Evolutionary conservation across 2,797 vertebrate species (phyloP), one percentile per base, ranked within the genome.

Genomic region (Acropternis orthonyx): DNA sequence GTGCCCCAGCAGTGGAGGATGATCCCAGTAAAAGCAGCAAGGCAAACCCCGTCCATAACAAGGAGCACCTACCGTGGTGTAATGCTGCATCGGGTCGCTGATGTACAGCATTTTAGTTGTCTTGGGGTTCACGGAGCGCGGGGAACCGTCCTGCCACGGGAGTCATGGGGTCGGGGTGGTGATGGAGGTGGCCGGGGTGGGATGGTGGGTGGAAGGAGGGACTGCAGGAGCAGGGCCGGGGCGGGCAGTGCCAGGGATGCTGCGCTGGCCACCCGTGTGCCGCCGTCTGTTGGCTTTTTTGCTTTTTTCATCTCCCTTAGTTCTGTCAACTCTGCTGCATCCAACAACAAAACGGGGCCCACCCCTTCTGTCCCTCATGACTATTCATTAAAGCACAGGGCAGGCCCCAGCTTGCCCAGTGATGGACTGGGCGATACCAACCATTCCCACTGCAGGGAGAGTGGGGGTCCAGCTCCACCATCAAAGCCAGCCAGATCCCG

Each of bases 351-450:
- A 98, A 97, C 97, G 85, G 61, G 78, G 97, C 98, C 98, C 98
- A 97, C 98, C 98, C 98, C 97, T 94, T 95, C 96, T 95, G 96
- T 98, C 97, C 98, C 98, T 98, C 98, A 98, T 99, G 98, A 98
- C 98, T 99, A 98, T 99, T 99, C 98, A 99, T 99, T 98, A 98
- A 97, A 95, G 86, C 34, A 68, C 89, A 84, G 96, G 98, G 98
- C 99, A 99, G 98, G 99, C 93, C 98, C 96, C 97, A 98, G 96
- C 99, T 99, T 99, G 99, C 98, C 99, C 97, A 61, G 74, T 85
- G 97, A 97, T 97, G 98, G 98, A 98, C 98, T 96, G 98, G 97
- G 98, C 98, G 92, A 94, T 95, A 98, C 98, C 98, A 98, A 97
- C 97, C 88, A 78, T 97, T 55, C 96, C 92, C 85, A 92, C 52